Conservation (phyloP, 2,888 invertebrate species). For the Trachelus stipa region DNA sequence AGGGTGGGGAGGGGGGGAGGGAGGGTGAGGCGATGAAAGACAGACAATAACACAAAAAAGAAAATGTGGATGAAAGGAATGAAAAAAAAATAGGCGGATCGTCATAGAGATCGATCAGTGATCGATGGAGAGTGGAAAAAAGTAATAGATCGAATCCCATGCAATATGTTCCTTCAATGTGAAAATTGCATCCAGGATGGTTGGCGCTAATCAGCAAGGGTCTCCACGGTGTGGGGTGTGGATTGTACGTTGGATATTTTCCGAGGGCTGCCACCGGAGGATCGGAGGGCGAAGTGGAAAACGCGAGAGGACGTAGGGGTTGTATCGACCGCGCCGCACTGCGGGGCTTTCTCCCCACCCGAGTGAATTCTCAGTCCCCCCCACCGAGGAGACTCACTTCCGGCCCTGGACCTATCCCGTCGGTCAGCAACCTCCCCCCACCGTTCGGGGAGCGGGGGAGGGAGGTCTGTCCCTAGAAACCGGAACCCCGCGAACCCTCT, state of each 20-base stretch:
- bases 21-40: too few species aligned
- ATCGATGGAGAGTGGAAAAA: neutral
- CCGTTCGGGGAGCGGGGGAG: neutral
- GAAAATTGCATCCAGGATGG: too few species aligned
- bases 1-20: rapidly evolving
- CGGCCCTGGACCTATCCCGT: slow-evolving; percentile 13
- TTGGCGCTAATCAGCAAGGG: too few species aligned
- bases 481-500: slow-evolving; percentile 15
- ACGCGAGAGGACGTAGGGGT: slow-evolving; percentile 37
- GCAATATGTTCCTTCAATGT: too few species aligned
- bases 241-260: slow-evolving; percentile 20
- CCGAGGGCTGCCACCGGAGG: too few species aligned
- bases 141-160: too few species aligned
- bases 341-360: slow-evolving; percentile 65
- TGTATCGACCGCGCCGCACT: slow-evolving; percentile 66
- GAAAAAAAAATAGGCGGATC: too few species aligned
- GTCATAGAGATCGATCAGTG: too few species aligned
- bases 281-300: too few species aligned
- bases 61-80: too few species aligned
- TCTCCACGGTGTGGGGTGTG: slow-evolving; percentile 19
- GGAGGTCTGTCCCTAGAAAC: neutral
- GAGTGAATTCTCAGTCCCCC: slow-evolving; percentile 14
- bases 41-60: too few species aligned
- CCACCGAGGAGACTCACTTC: neutral
- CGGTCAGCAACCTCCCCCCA: slow-evolving; percentile 19